Evolutionary conservation across 2,888 invertebrate genomes (phyloP), one percentile per base, ranked within the genome.

Genomic region (Glaucopsyche alexis): DNA sequence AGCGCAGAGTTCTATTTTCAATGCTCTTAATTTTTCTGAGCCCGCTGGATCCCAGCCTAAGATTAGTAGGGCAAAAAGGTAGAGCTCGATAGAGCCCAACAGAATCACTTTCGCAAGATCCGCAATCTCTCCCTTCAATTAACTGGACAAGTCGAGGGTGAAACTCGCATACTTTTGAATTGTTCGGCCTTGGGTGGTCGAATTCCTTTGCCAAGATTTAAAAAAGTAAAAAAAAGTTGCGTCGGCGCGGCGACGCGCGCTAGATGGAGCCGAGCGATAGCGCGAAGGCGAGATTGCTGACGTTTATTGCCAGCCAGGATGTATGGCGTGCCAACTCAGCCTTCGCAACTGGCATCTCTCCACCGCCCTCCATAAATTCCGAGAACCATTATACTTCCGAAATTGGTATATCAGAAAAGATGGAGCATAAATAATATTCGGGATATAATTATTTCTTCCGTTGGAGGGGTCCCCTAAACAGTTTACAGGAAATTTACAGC

Each of bases 211-310:
- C 49, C 50, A 19, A 42, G 49, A 66, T n/a, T n/a, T 52, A 72
- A 66, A 65, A 49, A 71, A 64, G 52, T 52, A 11, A 50, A 72
- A 64, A 42, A 72, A 42, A 42, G 29, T 45, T 42, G 13, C 71
- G 72, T 69, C 67, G 76, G 77, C 77, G 75, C 67, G 76, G 77
- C 77, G 75, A 75, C 79, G 75, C 78, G 82, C 80, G 80, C 80
- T 80, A 86, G 91, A 90, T 91, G 87, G 85, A 85, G 89, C 86
- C 88, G 81, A 80, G 79, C 83, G 91, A 91, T 91, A 90, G 84
- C 81, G 81, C 85, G 87, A 42, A 42, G 29, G 60, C 60, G 86
- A 88, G 88, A 87, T 88, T 89, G 81, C 78, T 84, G 89, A 90
- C 90, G 82, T 89, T 91, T 91, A 92, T 88, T 83, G 86, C 89